Base-by-base conservation (phyloP, 2,888 invertebrate species). In the Stenotaenia linearis region DNA sequence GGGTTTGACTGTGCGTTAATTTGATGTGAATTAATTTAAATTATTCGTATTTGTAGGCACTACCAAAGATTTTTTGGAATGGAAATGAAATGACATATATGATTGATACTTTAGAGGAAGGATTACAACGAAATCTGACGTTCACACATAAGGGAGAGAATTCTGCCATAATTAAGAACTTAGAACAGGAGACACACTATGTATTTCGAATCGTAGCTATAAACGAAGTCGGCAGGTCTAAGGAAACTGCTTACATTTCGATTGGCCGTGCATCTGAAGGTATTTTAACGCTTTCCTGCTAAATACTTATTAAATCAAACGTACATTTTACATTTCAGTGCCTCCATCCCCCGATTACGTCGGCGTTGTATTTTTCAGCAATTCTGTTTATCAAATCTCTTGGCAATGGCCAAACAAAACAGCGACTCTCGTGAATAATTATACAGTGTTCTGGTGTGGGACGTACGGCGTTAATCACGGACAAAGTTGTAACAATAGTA, bases 101-200 rank as follows among this genome's bases (percentile, higher is more conserved):
- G 35, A 79, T 79, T 37, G 79, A 79, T 35, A 74, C 79, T 1
- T 18, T 79, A 18, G 79, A 79, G 50, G 79, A 79, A 35, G 75
- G 75, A 18, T 75, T 79, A 28, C 79, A 79, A 32, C 21, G 75
- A 0, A 75, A 79, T 21, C 25, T 79, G n/a, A 15, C 37, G 9
- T 18, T 79, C 10, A 9, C 28, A 23, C 25, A 79, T 10, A 28
- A 32, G 25, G 56, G 61, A 15, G 30, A 78, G 18, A 78, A 50
- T 32, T 78, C 78, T 3, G 78, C 78, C 6, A 30, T 30, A 1
- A 61, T 78, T 15, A 37, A n/a, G 21, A 69, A 69, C 12, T 32
- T 78, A 28, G 69, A 78, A 32, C 23, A 28, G 32, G 78, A 56
- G 30, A 78, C 61, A 21, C 18, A 25, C 1, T 78, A 78, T 18